Percentiles rank a stretch among this genome's conserved stretches.
Evolutionary conservation across 2,888 invertebrate genomes (phyloP).

Genomic region (Ornithoptera priamus): DNA sequence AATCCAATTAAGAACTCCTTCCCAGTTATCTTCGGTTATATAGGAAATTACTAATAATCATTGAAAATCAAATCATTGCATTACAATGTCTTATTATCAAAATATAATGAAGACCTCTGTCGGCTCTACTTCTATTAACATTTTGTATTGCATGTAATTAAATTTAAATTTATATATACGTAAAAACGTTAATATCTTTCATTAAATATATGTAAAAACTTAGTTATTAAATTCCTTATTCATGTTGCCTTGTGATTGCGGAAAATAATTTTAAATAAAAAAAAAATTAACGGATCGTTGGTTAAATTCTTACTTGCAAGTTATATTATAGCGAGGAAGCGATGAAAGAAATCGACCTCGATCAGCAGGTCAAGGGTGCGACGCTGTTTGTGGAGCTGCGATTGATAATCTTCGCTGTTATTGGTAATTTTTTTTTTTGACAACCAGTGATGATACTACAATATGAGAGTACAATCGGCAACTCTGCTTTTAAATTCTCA

Average conservation of each 20-base stretch:
- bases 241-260: conserved; percentile 5
- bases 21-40: too few relatives aligned
- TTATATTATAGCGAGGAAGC: conserved; percentile 23
- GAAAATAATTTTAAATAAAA: conserved; percentile 15
- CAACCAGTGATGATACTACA: neutral
- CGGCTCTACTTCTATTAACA: too few relatives aligned
- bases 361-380: conserved; percentile 22
- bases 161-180: too few relatives aligned
- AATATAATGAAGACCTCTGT: too few relatives aligned
- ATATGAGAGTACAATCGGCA: neutral
- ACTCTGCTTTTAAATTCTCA: neutral
- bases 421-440: neutral
- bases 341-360: conserved; percentile 29
- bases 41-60: too few relatives aligned
- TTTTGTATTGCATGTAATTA: too few relatives aligned
- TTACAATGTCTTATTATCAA: too few relatives aligned
- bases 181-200: too few relatives aligned
- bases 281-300: conserved; percentile 16
- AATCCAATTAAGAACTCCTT: too few relatives aligned
- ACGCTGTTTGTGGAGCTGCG: conserved; percentile 11
- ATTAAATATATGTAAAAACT: too few relatives aligned
- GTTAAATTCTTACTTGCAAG: conserved; percentile 5
- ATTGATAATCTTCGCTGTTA: conserved; percentile 17
- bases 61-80: too few relatives aligned
- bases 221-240: neutral